Evolutionary conservation across 2,113 vertebrate genomes (phyloP).

Genomic region (Prietella phreatophila): DNA sequence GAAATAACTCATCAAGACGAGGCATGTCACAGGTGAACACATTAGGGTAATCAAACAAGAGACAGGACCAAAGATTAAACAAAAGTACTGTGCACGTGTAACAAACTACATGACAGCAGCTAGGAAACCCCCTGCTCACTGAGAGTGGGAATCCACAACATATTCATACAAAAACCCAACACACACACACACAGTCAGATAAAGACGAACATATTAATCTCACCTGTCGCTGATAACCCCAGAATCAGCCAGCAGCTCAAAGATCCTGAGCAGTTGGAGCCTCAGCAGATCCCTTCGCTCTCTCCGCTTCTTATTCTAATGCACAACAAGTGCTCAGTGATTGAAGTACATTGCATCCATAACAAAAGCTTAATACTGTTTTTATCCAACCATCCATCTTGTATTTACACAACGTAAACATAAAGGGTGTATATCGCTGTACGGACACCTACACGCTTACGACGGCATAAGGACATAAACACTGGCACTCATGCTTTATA

Average conservation of each 20-base stretch:
- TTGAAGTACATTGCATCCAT: neutral
- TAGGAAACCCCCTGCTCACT: neutral
- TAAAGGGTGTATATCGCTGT: neutral
- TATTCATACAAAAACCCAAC: neutral
- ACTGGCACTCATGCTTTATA: neutral
- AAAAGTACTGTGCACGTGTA: neutral
- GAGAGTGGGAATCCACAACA: neutral
- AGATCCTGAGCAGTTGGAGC: constrained; percentile 91
- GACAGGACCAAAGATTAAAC: neutral
- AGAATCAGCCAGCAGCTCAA: constrained; percentile 93
- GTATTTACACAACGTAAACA: neutral
- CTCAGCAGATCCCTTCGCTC: constrained; percentile 90
- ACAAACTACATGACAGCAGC: neutral
- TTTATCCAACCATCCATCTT: neutral
- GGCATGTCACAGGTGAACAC: neutral
- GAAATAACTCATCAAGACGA: neutral
- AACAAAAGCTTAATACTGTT: neutral
- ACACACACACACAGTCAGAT: neutral
- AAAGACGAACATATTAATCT: neutral
- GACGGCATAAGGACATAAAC: neutral
- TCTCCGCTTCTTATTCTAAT: constrained; percentile 93
- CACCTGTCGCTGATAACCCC: constrained; percentile 98
- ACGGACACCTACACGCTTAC: neutral
- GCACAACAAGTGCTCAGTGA: neutral
- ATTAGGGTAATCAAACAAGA: neutral